A percentile compares a stretch with the other conserved stretches of the same genome.
phyloP scores from a whole-genome alignment of 92 coral and sea anemone species.

The Phymanthus crucifer region DNA sequence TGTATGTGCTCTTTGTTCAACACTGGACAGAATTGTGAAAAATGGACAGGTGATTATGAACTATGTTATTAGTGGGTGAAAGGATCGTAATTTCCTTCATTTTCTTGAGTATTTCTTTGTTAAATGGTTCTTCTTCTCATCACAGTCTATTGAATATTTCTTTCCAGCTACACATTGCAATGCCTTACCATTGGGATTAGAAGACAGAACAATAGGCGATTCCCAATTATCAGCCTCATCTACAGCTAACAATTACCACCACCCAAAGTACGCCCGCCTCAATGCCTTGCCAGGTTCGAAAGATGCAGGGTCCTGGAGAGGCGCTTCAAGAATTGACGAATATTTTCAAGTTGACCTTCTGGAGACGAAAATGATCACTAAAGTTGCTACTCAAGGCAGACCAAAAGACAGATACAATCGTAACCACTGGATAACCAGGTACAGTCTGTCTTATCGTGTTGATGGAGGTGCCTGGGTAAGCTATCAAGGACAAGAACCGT shows the following conservation, averaged over 20 bases:
- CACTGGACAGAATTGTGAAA: not conserved
- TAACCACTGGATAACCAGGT: not conserved
- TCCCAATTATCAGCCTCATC: not conserved
- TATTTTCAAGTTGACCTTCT: not conserved
- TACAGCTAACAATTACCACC: not conserved
- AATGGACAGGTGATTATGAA: not conserved
- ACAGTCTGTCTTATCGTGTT: not conserved
- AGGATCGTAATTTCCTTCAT: not conserved
- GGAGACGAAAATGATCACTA: not conserved
- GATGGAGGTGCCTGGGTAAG: not conserved
- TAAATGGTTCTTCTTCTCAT: not conserved
- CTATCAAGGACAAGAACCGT: not conserved
- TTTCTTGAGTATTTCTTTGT: not conserved
- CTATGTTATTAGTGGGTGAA: not conserved
- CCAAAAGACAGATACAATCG: not conserved
- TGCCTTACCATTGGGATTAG: not conserved
- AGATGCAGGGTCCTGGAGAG: constrained; percentile 2
- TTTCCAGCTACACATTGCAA: not conserved
- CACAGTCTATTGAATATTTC: not conserved
- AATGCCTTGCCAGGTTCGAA: not conserved
- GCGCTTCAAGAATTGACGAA: not conserved
- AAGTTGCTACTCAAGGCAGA: not conserved
- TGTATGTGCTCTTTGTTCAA: not conserved
- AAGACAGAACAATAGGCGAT: not conserved
- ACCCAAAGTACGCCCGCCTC: not conserved